These are phyloP conservation scores for Apostichopus leukothele DNA, from an alignment of 53 echinoderm and acorn worm species.

Conservation along the genomic window DNA sequence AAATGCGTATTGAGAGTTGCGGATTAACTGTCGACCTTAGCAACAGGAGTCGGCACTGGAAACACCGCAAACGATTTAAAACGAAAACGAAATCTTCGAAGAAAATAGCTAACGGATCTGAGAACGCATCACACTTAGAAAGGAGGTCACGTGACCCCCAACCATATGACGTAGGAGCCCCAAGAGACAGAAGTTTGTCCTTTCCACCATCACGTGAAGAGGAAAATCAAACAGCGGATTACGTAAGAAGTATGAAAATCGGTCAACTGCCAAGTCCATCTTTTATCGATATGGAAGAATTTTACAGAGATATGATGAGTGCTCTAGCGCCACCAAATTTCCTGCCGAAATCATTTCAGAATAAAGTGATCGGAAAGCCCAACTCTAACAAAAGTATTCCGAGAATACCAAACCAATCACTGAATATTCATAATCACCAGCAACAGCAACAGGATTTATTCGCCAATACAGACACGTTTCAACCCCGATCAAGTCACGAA, in stretches of 20 bases:
- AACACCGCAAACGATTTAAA: slow-evolving; percentile 1
- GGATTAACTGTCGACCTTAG: slow-evolving; percentile 35
- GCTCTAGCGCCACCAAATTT: slow-evolving; percentile 12
- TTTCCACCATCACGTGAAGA: background rate
- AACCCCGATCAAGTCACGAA: slow-evolving; percentile 31
- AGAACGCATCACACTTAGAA: background rate
- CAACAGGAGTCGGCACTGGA: slow-evolving; percentile 31
- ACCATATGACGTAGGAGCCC: no score
- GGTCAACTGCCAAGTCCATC: slow-evolving; percentile 37
- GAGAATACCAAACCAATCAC: background rate
- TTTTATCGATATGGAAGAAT: slow-evolving; percentile 41
- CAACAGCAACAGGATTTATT: background rate
- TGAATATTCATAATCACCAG: background rate
- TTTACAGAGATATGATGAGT: slow-evolving; percentile 35
- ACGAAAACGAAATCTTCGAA: background rate
- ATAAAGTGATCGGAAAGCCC: background rate
- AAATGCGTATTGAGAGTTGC: slow-evolving; percentile 32
- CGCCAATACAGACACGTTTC: slow-evolving; percentile 3
- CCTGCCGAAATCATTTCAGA: background rate
- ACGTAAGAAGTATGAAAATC: slow-evolving; percentile 35
- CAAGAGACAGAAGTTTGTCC: background rate
- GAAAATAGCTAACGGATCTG: background rate
- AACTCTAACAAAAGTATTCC: background rate
- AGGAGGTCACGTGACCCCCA: no score
- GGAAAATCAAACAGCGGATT: slow-evolving; percentile 8